A percentile compares a stretch with the other conserved stretches of the same genome.
These are phyloP conservation scores for Chroicocephalus ridibundus DNA, from an alignment of 2,113 vertebrate species.

Conservation along the genomic window DNA sequence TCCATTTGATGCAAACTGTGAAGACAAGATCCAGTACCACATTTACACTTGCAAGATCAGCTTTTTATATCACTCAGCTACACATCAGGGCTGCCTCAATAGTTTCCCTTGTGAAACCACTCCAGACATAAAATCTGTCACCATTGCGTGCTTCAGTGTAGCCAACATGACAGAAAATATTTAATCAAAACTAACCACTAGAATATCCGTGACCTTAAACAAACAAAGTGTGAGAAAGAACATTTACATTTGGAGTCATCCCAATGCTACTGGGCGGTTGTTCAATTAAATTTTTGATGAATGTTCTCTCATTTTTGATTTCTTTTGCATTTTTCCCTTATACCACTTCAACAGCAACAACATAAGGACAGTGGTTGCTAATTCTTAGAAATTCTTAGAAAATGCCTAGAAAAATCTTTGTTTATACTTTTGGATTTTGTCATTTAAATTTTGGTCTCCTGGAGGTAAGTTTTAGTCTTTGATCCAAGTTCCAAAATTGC, in stretches of 20 bases:
- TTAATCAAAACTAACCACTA: neutral
- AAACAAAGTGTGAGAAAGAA: neutral
- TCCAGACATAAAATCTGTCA: neutral
- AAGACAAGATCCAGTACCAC: neutral
- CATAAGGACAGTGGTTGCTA: neutral
- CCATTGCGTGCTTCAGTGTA: neutral
- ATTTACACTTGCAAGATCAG: neutral
- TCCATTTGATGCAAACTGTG: neutral
- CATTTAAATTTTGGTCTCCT: neutral
- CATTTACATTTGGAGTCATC: neutral
- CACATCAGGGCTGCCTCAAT: neutral
- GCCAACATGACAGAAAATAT: neutral
- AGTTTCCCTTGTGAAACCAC: neutral
- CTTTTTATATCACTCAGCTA: conserved; percentile 11
- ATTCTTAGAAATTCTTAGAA: neutral
- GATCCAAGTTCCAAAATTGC: neutral
- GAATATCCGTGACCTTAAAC: neutral
- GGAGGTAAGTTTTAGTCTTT: neutral
- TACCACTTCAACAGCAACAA: neutral
- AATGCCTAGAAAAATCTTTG: neutral
- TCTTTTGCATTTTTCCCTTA: neutral
- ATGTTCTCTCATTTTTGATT: neutral
- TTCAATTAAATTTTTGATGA: neutral
- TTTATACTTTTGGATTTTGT: neutral
- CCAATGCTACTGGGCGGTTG: neutral